phyloP scores from a whole-genome alignment of 2,797 vertebrate genomes.

The Hoplostethus mediterraneus region DNA sequence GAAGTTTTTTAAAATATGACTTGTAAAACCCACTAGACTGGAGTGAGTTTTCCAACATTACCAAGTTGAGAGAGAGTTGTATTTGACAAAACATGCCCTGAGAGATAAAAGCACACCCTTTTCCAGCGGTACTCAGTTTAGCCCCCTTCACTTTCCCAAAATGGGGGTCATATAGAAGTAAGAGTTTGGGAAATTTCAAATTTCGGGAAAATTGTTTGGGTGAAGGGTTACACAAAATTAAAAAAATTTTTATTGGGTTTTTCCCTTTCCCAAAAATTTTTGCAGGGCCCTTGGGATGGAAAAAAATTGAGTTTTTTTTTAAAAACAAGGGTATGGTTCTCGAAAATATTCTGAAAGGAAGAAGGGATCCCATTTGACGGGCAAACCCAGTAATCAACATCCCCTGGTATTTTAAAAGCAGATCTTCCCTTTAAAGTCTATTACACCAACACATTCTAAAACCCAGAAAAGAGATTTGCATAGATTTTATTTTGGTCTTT shows the following conservation, averaged over 20 bases:
- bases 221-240: conserved; percentile 49
- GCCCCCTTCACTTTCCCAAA: conserved; percentile 54
- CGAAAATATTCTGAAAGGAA: conserved; percentile 38
- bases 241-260: conserved; percentile 60
- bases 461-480: conserved; percentile 89
- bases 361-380: conserved; percentile 76
- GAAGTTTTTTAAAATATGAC: conserved; percentile 95
- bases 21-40: conserved; percentile 99
- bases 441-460: conserved; percentile 82
- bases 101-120: conserved; percentile 62
- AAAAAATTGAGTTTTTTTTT: conserved; percentile 25
- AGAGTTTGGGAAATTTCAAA: conserved; percentile 51
- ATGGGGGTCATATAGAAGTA: conserved; percentile 52
- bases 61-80: conserved; percentile 78
- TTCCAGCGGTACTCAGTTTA: conserved; percentile 56
- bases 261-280: conserved; percentile 70
- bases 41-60: conserved; percentile 90
- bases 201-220: conserved; percentile 47
- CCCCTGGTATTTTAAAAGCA: conserved; percentile 70
- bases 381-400: conserved; percentile 61
- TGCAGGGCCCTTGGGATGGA: conserved; percentile 54
- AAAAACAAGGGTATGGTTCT: conserved; percentile 29
- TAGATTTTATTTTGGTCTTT: conserved; percentile 87
- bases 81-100: conserved; percentile 78
- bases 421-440: conserved; percentile 67